These are phyloP conservation scores for Spheniscus mendiculus DNA, from an alignment of 2,113 vertebrate genomes.

Conservation along the genomic window DNA sequence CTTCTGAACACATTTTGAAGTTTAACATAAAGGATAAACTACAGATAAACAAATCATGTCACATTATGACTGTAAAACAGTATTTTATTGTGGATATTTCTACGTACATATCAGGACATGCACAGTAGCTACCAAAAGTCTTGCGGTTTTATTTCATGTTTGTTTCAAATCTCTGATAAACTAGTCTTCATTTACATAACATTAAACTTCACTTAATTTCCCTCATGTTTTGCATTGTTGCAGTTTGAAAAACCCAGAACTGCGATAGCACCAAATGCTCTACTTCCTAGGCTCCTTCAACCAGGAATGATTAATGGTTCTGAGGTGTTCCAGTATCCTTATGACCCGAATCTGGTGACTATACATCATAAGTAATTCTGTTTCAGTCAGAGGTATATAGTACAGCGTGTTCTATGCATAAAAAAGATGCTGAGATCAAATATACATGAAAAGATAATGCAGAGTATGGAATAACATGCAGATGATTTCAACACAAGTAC, in stretches of 20 bases:
- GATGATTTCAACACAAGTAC: not conserved
- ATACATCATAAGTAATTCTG: not conserved
- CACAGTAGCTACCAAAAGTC: not conserved
- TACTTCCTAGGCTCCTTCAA: not conserved
- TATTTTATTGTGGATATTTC: not conserved
- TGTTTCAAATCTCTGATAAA: not conserved
- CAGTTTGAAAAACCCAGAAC: not conserved
- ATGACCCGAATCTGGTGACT: not conserved
- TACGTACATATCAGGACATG: rapidly evolving
- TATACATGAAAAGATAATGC: not conserved
- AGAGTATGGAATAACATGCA: not conserved
- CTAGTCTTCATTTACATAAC: not conserved
- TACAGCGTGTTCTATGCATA: not conserved
- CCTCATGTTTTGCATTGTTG: not conserved
- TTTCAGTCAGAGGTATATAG: not conserved
- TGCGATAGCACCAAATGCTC: not conserved
- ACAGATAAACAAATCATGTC: not conserved
- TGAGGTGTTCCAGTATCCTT: not conserved
- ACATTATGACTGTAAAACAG: not conserved
- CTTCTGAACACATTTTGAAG: not conserved
- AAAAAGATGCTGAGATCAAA: not conserved
- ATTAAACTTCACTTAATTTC: not conserved
- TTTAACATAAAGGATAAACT: not conserved
- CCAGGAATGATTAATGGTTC: not conserved
- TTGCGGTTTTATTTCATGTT: not conserved